Percentiles rank a stretch among this genome's conserved stretches.
Conservation (phyloP, 2,797 vertebrate genomes). For the Eurystomus glaucurus region DNA sequence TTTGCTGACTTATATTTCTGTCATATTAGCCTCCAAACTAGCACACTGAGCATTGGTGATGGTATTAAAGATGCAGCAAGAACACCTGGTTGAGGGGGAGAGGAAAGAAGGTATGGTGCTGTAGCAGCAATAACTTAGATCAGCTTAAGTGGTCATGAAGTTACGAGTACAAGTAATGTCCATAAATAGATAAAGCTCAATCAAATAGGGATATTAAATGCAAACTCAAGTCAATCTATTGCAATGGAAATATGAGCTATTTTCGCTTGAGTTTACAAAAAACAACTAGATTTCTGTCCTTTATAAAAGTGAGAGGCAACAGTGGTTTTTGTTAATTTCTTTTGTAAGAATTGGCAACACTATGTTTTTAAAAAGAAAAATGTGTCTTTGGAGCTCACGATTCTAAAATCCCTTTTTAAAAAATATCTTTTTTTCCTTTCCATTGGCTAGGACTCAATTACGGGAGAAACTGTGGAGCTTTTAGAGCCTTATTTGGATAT, state of each 20-base stretch:
- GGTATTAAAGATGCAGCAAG: background rate
- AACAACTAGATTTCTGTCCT: background rate
- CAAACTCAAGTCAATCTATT: background rate
- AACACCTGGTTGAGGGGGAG: background rate
- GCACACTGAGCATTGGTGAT: background rate
- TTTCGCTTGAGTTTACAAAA: background rate
- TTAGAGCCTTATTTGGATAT: conserved; percentile 87
- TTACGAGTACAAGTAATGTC: background rate
- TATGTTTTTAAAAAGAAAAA: background rate
- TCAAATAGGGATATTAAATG: background rate
- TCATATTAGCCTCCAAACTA: background rate
- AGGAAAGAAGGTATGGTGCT: background rate
- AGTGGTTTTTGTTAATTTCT: background rate
- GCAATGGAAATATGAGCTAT: background rate
- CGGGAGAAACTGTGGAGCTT: conserved; percentile 89
- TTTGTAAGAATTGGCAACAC: background rate
- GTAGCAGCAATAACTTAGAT: background rate
- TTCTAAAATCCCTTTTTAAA: background rate
- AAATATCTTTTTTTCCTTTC: background rate
- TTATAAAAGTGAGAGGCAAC: background rate
- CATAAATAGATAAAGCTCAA: background rate
- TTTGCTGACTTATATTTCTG: background rate
- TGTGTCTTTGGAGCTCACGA: background rate
- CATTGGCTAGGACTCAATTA: conserved; percentile 87
- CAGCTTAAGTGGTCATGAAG: background rate